phyloP scores from a whole-genome alignment of 2,113 vertebrate species.

The Burhinus bistriatus region DNA sequence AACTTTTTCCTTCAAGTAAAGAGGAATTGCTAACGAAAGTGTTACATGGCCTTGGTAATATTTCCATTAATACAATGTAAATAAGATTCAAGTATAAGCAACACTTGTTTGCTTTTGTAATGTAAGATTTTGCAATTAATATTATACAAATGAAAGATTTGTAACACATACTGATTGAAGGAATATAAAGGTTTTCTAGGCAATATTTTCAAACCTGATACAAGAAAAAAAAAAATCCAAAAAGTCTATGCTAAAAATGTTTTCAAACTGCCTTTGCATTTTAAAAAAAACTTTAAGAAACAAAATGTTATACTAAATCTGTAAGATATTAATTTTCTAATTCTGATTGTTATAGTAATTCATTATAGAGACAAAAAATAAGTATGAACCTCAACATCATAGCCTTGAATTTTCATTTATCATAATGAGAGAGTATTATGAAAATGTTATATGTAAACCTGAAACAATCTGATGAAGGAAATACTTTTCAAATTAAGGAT shows the following conservation, averaged over 20 bases:
- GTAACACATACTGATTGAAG: background rate
- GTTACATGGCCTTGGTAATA: background rate
- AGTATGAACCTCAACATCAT: background rate
- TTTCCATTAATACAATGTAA: background rate
- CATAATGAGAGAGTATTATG: background rate
- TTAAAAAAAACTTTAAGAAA: background rate
- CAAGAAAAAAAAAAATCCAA: background rate
- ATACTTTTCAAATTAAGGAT: background rate
- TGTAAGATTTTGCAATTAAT: background rate
- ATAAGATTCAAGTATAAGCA: background rate
- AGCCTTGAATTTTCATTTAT: background rate
- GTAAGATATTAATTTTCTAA: background rate
- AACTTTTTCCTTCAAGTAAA: background rate
- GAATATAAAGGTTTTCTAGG: background rate
- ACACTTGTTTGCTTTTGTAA: background rate
- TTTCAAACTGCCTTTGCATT: background rate
- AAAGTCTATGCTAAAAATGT: background rate
- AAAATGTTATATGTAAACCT: background rate
- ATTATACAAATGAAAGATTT: background rate
- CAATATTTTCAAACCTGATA: background rate
- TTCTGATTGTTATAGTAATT: background rate
- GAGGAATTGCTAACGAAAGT: background rate
- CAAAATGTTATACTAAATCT: background rate
- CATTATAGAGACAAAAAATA: background rate
- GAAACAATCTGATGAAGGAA: background rate